Evolutionary conservation across 1,140 invertebrate species (phyloP).

Genomic region (Brevipalpus yothersi): DNA sequence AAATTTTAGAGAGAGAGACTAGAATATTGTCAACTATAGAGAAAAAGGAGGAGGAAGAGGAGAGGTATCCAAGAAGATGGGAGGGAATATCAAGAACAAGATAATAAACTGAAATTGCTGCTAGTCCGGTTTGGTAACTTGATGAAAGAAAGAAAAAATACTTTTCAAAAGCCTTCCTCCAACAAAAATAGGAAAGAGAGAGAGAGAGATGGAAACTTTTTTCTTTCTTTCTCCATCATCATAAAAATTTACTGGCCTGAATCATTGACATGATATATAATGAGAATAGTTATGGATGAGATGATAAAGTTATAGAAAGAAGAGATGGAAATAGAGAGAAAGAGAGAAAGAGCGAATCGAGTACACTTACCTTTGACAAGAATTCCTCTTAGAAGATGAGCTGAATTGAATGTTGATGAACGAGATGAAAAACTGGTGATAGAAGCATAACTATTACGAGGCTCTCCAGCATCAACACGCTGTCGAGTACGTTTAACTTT

Average conservation of each 20-base stretch:
- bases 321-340: not conserved
- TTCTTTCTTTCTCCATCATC: too few species aligned
- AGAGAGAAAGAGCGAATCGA: not conserved
- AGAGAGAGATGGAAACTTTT: too few species aligned
- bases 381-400: not conserved
- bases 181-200: too few species aligned
- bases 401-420: not conserved
- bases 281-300: not conserved
- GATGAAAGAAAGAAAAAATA: too few species aligned
- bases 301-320: not conserved
- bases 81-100: too few species aligned
- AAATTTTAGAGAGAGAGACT: too few species aligned
- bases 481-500: constrained; percentile 70
- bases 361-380: not conserved
- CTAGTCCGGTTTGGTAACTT: too few species aligned
- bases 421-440: constrained; percentile 46
- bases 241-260: not conserved
- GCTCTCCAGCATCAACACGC: constrained; percentile 76
- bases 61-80: too few species aligned
- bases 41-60: too few species aligned
- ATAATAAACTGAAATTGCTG: too few species aligned
- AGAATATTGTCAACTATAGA: too few species aligned
- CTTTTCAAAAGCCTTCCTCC: too few species aligned
- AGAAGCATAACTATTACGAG: constrained; percentile 67
- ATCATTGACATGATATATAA: not conserved